phyloP scores from a whole-genome alignment of 1,140 invertebrate genomes.

The Drosophila pandora region DNA sequence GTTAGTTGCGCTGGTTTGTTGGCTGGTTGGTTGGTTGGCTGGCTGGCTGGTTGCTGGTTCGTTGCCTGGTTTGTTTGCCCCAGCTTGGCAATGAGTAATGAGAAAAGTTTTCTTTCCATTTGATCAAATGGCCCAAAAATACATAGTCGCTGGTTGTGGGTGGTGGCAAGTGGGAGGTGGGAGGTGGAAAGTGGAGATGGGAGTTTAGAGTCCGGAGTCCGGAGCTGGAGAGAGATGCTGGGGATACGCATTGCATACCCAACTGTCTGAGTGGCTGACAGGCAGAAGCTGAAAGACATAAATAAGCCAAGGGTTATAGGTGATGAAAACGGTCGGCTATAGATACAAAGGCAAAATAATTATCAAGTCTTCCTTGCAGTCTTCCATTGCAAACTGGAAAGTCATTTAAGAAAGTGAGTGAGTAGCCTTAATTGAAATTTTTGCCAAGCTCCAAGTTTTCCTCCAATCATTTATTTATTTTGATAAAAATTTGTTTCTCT shows the following conservation, averaged over 20 bases:
- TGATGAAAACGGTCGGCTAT: constrained; percentile 14
- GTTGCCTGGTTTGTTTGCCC: constrained; percentile 63
- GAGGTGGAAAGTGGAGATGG: neutral
- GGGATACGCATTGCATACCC: constrained; percentile 60
- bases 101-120: constrained; percentile 81
- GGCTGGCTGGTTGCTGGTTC: constrained; percentile 34
- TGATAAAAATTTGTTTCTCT: neutral
- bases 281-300: constrained; percentile 24
- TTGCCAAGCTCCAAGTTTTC: neutral
- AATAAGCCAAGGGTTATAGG: constrained; percentile 27
- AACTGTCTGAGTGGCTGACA: constrained; percentile 45
- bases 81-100: constrained; percentile 78
- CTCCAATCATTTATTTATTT: neutral
- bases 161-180: constrained; percentile 31
- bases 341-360: constrained; percentile 21
- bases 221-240: constrained; percentile 38
- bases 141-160: constrained; percentile 57
- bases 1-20: constrained; percentile 73
- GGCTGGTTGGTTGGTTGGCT: constrained; percentile 35
- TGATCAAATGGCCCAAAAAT: constrained; percentile 78
- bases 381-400: neutral
- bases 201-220: neutral
- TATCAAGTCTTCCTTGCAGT: constrained; percentile 16
- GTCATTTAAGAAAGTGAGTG: neutral
- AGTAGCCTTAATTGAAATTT: neutral